Evolutionary conservation across 2,113 vertebrate genomes (phyloP).

Genomic region (Stigmatopora nigra): DNA sequence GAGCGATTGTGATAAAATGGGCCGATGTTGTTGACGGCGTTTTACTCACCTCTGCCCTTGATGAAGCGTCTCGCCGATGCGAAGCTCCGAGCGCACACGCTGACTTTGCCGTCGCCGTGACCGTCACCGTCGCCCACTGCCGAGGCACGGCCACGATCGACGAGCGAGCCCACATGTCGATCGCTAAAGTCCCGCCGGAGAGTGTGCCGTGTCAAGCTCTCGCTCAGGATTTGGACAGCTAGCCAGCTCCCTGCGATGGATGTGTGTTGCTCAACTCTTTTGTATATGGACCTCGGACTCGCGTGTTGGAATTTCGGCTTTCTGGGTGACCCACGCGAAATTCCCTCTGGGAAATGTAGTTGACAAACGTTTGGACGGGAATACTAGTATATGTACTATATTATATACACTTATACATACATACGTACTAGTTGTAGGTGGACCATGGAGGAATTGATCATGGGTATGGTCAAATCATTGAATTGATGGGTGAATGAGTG

Average conservation of each 20-base stretch:
- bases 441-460: too few species aligned
- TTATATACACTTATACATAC: too few species aligned
- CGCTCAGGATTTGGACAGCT: not conserved
- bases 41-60: slow-evolving; percentile 40
- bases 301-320: slow-evolving; percentile 13
- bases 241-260: too few species aligned
- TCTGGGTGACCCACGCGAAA: slow-evolving; percentile 36
- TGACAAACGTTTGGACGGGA: too few species aligned
- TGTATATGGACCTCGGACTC: slow-evolving; percentile 5
- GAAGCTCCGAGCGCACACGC: slow-evolving; percentile 20
- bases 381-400: too few species aligned
- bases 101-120: not conserved
- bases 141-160: slow-evolving; percentile 8
- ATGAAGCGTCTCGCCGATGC: slow-evolving; percentile 47
- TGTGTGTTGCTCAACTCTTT: slow-evolving; percentile 8
- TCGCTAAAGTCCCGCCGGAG: slow-evolving; percentile 16
- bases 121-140: slow-evolving; percentile 15
- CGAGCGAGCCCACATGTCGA: slow-evolving; percentile 49
- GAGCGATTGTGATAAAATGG: too few species aligned
- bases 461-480: too few species aligned
- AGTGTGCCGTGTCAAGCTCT: not conserved
- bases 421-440: too few species aligned
- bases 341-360: slow-evolving; percentile 59
- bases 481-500: too few species aligned
- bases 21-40: not conserved